A percentile compares a stretch with the other conserved stretches of the same genome.
Evolutionary conservation across 2,113 vertebrate species (phyloP).

Genomic region (Corythornis madagascariensis): DNA sequence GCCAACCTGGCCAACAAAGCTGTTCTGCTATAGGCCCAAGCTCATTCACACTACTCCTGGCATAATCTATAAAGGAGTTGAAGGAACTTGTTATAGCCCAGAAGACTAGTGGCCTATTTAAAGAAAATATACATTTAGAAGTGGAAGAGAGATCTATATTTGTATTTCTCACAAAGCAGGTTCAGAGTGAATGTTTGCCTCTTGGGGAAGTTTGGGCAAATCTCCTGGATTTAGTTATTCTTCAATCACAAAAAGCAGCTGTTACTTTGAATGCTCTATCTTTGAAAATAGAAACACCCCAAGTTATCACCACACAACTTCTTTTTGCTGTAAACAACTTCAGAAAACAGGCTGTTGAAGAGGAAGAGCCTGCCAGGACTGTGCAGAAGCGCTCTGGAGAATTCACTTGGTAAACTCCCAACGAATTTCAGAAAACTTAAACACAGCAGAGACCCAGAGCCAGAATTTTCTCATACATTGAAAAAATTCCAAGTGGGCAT

Average conservation of each 20-base stretch:
- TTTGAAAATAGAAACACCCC: neutral
- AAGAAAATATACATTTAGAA: constrained; percentile 40
- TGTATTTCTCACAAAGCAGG: neutral
- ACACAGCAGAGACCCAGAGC: neutral
- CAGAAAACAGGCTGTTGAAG: neutral
- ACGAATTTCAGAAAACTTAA: neutral
- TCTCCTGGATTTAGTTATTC: neutral
- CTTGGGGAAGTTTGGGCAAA: neutral
- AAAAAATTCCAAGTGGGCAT: neutral
- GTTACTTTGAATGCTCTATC: neutral
- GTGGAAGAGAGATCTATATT: neutral
- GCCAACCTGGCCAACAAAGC: constrained; percentile 43
- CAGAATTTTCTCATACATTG: neutral
- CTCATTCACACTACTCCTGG: constrained; percentile 26
- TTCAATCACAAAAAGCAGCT: constrained; percentile 21
- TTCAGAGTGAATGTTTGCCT: neutral
- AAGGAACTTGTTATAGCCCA: constrained; percentile 22
- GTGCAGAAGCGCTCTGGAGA: neutral
- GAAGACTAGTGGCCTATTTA: neutral
- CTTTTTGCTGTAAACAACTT: neutral
- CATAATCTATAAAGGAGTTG: constrained; percentile 11
- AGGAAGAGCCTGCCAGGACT: neutral
- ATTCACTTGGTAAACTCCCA: neutral
- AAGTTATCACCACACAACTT: neutral
- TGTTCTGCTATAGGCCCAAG: neutral